These are phyloP conservation scores for Sebastes iracundus DNA, from an alignment of 2,797 vertebrate species.

Conservation along the genomic window DNA sequence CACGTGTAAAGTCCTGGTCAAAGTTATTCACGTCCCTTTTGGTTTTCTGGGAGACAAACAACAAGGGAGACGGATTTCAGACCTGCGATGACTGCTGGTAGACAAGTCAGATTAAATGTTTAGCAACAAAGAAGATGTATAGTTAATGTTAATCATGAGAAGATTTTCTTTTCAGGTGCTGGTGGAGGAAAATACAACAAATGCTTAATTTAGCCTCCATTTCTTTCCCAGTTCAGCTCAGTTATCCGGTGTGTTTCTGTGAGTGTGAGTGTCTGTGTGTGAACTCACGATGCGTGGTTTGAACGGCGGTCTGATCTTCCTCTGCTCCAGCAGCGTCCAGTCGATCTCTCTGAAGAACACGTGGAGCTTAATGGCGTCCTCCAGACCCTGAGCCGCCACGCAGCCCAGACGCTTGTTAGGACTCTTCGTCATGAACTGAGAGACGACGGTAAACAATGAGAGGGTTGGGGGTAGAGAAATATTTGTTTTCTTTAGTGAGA, in stretches of 20 bases:
- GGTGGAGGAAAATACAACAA: not conserved
- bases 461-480: not conserved
- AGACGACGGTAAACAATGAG: not conserved
- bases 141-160: not conserved
- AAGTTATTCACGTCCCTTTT: conserved; percentile 99
- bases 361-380: conserved; percentile 95
- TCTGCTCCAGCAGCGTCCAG: conserved; percentile 95
- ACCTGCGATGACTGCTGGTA: not conserved
- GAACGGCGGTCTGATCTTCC: conserved; percentile 94
- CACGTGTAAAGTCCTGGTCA: conserved; percentile 98
- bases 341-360: conserved; percentile 97
- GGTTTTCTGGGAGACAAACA: conserved; percentile 89
- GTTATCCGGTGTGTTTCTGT: not conserved
- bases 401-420: conserved; percentile 95
- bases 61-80: not conserved
- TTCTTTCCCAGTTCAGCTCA: not conserved
- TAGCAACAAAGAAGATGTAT: not conserved
- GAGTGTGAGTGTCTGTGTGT: not conserved
- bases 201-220: not conserved
- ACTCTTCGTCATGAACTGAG: conserved; percentile 97
- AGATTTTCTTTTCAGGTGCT: not conserved
- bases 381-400: conserved; percentile 88
- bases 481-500: not conserved
- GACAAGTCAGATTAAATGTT: not conserved
- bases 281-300: conserved; percentile 96